Evolutionary conservation across 2,797 vertebrate genomes (phyloP).

Genomic region (Arnoldichthys spilopterus): DNA sequence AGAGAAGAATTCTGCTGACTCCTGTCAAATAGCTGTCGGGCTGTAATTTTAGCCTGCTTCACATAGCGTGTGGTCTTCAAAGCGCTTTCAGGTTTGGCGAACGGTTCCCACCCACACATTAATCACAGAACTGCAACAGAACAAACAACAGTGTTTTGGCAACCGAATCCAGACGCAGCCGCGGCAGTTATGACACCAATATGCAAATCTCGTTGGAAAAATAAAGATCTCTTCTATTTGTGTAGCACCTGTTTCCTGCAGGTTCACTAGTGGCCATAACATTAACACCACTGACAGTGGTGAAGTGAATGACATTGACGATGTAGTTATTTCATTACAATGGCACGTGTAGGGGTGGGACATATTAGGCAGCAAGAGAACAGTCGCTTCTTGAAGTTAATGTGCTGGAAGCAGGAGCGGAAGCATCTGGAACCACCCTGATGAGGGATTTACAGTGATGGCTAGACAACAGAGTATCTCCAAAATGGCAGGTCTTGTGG

Average conservation of each 20-base stretch:
- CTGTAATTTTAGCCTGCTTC: constrained; percentile 26
- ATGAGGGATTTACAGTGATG: too few relatives aligned
- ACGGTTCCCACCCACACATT: constrained; percentile 16
- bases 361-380: too few relatives aligned
- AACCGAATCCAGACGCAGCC: background rate
- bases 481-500: too few relatives aligned
- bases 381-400: too few relatives aligned
- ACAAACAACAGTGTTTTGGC: background rate
- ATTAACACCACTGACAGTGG: too few relatives aligned
- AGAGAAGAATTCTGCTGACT: constrained; percentile 2
- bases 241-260: background rate
- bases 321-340: too few relatives aligned
- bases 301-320: too few relatives aligned
- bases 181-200: background rate
- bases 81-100: constrained; percentile 5
- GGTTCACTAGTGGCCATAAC: too few relatives aligned
- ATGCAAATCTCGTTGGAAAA: background rate
- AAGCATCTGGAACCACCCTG: too few relatives aligned
- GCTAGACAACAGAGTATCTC: too few relatives aligned
- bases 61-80: background rate
- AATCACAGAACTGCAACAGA: background rate
- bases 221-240: background rate
- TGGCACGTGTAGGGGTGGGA: too few relatives aligned
- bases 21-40: background rate
- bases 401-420: too few relatives aligned